These are phyloP conservation scores for Sciurus niger DNA, from an alignment of 2,113 vertebrate species.

Conservation along the genomic window DNA sequence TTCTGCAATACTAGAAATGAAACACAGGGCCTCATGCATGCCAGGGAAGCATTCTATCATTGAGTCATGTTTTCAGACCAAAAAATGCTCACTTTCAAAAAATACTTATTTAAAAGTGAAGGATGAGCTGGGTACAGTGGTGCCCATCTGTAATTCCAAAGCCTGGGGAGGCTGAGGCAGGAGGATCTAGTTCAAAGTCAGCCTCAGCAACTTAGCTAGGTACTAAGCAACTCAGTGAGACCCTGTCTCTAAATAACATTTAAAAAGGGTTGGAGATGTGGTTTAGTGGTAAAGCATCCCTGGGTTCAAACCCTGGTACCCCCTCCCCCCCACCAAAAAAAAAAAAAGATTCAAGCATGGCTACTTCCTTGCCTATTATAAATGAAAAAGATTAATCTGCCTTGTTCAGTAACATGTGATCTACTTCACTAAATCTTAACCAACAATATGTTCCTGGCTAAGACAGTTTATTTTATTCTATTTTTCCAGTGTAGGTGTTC, in stretches of 20 bases:
- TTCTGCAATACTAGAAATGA: neutral
- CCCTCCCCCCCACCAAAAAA: too few species aligned
- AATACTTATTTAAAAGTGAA: conserved; percentile 15
- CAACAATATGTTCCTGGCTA: neutral
- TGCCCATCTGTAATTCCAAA: too few species aligned
- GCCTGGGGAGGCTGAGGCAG: too few species aligned
- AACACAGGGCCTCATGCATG: neutral
- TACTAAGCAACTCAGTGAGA: too few species aligned
- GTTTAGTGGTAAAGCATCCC: too few species aligned
- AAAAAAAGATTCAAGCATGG: neutral
- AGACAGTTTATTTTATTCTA: neutral
- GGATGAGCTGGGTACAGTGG: too few species aligned
- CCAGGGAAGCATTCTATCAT: neutral
- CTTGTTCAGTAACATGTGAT: neutral
- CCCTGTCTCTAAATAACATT: too few species aligned
- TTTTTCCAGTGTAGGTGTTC: conserved; percentile 6
- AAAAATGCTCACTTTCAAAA: neutral
- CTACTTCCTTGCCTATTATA: conserved; percentile 18
- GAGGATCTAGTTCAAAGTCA: too few species aligned
- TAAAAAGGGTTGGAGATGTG: too few species aligned
- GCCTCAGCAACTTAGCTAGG: too few species aligned
- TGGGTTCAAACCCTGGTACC: too few species aligned
- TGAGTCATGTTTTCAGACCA: neutral
- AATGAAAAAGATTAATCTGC: neutral
- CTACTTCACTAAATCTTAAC: neutral